Conservation (phyloP, 2,113 vertebrate genomes). For the Hystrix brachyura region DNA sequence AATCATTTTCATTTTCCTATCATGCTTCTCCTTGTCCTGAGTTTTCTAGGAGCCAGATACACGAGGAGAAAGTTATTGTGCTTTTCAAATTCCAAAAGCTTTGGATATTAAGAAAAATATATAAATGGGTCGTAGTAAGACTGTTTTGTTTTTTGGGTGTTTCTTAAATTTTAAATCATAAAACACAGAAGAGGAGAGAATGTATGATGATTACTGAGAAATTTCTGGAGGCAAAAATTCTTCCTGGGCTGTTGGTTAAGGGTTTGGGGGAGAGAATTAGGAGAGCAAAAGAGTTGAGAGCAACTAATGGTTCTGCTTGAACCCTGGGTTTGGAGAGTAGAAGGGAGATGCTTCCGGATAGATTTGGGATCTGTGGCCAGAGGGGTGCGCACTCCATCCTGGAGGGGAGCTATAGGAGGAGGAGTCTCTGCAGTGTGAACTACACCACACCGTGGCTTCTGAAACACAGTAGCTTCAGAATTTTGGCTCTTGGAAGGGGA, state of each 20-base stretch:
- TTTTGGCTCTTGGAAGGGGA: neutral
- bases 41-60: neutral
- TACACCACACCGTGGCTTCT: too few species aligned
- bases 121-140: neutral
- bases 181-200: slow-evolving; percentile 8
- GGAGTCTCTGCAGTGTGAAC: neutral
- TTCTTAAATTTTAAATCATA: neutral
- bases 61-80: neutral
- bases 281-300: neutral
- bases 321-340: neutral
- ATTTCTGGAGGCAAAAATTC: neutral
- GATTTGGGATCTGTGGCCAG: neutral
- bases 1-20: neutral
- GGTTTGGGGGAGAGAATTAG: neutral
- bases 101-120: slow-evolving; percentile 41
- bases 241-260: neutral
- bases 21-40: neutral
- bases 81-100: neutral
- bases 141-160: neutral
- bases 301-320: neutral
- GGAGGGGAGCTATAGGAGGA: neutral
- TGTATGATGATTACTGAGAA: neutral
- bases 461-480: neutral
- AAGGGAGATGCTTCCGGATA: neutral
- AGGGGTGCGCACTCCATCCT: neutral